phyloP scores from a whole-genome alignment of 2,113 vertebrate genomes.

The Catharus fuscescens region DNA sequence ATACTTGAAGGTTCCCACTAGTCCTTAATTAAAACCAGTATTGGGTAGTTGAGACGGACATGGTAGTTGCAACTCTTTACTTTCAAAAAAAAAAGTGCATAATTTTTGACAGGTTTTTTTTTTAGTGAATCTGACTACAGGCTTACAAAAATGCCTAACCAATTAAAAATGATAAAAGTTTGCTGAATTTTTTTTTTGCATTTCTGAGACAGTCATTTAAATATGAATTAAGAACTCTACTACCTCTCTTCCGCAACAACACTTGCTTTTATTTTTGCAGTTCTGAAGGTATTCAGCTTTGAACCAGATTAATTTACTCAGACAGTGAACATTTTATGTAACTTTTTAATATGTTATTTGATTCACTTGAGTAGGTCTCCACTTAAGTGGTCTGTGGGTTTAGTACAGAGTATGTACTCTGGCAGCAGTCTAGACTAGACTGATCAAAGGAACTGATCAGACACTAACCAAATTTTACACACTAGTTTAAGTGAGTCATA shows the following conservation, averaged over 20 bases:
- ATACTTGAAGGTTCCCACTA: not conserved
- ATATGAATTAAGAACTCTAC: not conserved
- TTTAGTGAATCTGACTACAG: not conserved
- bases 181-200: not conserved
- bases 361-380: not conserved
- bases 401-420: not conserved
- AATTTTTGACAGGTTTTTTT: not conserved
- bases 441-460: slow-evolving; percentile 36
- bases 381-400: not conserved
- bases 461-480: not conserved
- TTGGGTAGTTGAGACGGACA: not conserved
- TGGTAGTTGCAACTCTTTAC: not conserved
- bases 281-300: not conserved
- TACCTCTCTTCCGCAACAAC: not conserved
- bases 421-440: not conserved
- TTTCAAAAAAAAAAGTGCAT: not conserved
- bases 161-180: not conserved
- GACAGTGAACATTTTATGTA: not conserved
- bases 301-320: not conserved
- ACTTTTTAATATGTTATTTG: not conserved
- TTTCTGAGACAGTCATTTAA: not conserved
- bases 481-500: not conserved
- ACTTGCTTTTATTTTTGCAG: not conserved
- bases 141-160: not conserved
- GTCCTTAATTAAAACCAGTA: not conserved